phyloP scores from a whole-genome alignment of 2,113 vertebrate genomes.

The Corythornis cristatus region DNA sequence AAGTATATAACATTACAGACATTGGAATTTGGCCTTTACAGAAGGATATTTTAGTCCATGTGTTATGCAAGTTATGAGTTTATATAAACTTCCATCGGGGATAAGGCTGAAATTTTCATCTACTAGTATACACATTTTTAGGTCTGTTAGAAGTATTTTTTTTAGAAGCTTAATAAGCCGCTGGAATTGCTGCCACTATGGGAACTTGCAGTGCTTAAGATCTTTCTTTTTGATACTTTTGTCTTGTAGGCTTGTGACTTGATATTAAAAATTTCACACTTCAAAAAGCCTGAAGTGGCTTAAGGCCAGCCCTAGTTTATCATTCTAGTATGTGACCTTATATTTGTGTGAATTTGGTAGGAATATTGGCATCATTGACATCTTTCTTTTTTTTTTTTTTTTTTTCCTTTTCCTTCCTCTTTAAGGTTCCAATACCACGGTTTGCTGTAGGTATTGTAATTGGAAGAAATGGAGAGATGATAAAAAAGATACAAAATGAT shows the following conservation, averaged over 20 bases:
- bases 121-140: not conserved
- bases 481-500: slow-evolving; percentile 99
- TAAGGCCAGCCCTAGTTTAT: not conserved
- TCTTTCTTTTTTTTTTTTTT: too few species aligned
- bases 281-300: not conserved
- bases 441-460: slow-evolving; percentile 99
- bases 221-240: not conserved
- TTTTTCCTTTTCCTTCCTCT: not conserved
- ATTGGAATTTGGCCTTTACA: not conserved
- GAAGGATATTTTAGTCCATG: not conserved
- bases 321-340: not conserved
- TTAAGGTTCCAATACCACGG: slow-evolving; percentile 93
- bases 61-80: not conserved
- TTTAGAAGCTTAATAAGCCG: not conserved
- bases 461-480: slow-evolving; percentile 98
- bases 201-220: not conserved
- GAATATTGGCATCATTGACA: not conserved
- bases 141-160: accelerated
- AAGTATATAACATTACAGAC: not conserved
- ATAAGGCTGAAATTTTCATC: not conserved
- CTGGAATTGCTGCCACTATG: not conserved
- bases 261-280: not conserved
- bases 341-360: not conserved
- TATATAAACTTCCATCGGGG: not conserved
- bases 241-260: not conserved